phyloP scores from a whole-genome alignment of 2,797 vertebrate species.

The Peromyscus aztecus region DNA sequence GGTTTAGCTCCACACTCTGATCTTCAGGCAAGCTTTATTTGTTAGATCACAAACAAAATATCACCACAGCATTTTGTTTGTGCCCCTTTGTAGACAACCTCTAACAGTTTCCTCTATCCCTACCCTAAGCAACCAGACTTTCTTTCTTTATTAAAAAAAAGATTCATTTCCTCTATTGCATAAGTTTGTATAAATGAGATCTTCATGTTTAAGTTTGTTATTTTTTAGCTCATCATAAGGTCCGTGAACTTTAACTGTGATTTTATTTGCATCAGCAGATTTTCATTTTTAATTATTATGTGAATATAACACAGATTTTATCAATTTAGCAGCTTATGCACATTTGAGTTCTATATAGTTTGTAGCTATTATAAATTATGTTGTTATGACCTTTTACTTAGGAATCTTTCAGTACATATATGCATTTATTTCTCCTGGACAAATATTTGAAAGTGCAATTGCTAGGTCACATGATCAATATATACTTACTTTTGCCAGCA shows the following conservation, averaged over 20 bases:
- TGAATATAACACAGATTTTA: slow-evolving; percentile 27
- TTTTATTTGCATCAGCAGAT: slow-evolving; percentile 39
- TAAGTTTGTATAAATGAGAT: slow-evolving; percentile 11
- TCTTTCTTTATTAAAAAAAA: background rate
- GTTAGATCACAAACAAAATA: too few relatives aligned
- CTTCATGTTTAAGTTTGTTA: background rate
- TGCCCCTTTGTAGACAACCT: background rate
- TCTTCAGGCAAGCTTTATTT: too few relatives aligned
- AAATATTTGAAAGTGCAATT: slow-evolving; percentile 34
- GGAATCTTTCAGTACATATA: slow-evolving; percentile 17
- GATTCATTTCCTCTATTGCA: slow-evolving; percentile 26
- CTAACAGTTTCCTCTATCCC: background rate
- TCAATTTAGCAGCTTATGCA: background rate
- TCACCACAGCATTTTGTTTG: background rate
- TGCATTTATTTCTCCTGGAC: slow-evolving; percentile 15
- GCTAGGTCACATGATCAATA: background rate
- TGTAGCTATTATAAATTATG: slow-evolving; percentile 15
- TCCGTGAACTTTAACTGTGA: background rate
- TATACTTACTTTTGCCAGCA: slow-evolving; percentile 34
- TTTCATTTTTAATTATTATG: background rate
- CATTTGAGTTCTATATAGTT: slow-evolving; percentile 30
- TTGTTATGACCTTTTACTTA: background rate
- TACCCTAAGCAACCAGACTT: background rate
- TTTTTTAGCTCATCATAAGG: slow-evolving; percentile 25
- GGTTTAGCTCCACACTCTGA: too few relatives aligned